Evolutionary conservation across 2,888 invertebrate species (phyloP).

Genomic region (Automeris io): DNA sequence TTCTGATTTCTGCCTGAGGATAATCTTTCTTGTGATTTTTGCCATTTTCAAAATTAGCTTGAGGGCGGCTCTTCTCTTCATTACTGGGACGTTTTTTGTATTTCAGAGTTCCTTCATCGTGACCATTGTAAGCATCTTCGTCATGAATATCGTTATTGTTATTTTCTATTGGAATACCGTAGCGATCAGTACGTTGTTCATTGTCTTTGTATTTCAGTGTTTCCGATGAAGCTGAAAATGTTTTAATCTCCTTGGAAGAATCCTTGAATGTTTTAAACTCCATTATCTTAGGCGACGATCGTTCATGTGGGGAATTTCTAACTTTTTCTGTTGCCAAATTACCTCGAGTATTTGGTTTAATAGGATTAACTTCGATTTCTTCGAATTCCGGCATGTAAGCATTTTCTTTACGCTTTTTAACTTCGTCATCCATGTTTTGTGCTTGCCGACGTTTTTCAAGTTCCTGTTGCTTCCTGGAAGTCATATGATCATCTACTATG

Average conservation of each 20-base stretch:
- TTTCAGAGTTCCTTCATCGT: slow-evolving; percentile 67
- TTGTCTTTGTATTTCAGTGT: slow-evolving; percentile 69
- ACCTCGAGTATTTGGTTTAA: slow-evolving; percentile 65
- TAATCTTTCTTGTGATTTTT: slow-evolving; percentile 54
- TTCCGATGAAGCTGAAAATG: slow-evolving; percentile 71
- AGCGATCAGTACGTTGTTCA: slow-evolving; percentile 57
- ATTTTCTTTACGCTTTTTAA: slow-evolving; percentile 63
- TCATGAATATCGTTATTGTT: slow-evolving; percentile 53
- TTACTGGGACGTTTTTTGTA: slow-evolving; percentile 63
- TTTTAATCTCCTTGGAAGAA: slow-evolving; percentile 66
- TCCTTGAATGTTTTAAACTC: slow-evolving; percentile 75
- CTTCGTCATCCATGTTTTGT: slow-evolving; percentile 51
- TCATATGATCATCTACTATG: slow-evolving; percentile 87
- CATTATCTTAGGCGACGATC: slow-evolving; percentile 62
- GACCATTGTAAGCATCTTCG: slow-evolving; percentile 56
- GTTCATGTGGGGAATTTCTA: slow-evolving; percentile 57
- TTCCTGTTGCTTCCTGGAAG: slow-evolving; percentile 71
- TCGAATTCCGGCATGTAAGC: slow-evolving; percentile 70
- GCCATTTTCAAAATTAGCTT: slow-evolving; percentile 47
- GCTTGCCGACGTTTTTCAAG: slow-evolving; percentile 63
- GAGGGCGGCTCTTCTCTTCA: slow-evolving; percentile 57
- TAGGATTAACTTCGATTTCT: slow-evolving; percentile 69
- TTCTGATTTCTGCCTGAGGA: slow-evolving; percentile 56
- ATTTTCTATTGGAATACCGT: slow-evolving; percentile 62
- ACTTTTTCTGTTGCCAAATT: slow-evolving; percentile 60